A percentile compares a stretch with the other conserved stretches of the same genome.
phyloP scores from a whole-genome alignment of 2,113 vertebrate species.

The Pedetes capensis region DNA sequence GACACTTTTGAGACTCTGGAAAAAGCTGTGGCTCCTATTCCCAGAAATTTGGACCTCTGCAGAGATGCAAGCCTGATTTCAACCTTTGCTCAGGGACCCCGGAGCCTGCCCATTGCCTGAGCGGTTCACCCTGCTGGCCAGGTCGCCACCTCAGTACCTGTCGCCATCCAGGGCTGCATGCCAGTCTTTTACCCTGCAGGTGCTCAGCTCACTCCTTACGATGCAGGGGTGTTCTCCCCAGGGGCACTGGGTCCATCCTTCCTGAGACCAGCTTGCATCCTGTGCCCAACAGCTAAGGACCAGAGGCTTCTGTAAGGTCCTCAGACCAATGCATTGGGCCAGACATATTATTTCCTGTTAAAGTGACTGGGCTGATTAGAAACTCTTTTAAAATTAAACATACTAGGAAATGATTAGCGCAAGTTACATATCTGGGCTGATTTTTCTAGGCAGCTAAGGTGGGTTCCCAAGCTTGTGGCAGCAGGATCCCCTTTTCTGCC shows the following conservation, averaged over 20 bases:
- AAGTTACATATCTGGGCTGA: neutral
- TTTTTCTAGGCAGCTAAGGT: neutral
- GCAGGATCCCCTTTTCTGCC: neutral
- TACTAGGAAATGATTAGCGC: neutral
- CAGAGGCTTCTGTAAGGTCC: neutral
- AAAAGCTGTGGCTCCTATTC: neutral
- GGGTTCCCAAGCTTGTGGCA: neutral
- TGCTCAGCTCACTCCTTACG: neutral
- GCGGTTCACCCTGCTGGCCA: neutral
- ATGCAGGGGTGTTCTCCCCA: neutral
- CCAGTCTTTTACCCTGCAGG: neutral
- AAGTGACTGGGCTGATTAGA: neutral
- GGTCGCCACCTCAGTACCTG: rapidly evolving
- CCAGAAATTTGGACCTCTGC: neutral
- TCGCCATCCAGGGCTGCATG: neutral
- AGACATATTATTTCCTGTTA: neutral
- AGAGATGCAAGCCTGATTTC: neutral
- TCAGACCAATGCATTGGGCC: neutral
- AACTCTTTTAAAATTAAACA: neutral
- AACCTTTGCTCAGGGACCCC: neutral
- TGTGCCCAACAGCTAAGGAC: neutral
- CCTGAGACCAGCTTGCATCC: neutral
- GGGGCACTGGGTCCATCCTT: neutral
- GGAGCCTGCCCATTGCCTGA: neutral
- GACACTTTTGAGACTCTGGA: neutral